Conservation (phyloP, 2,797 vertebrate genomes). For the Podarcis siculus region DNA sequence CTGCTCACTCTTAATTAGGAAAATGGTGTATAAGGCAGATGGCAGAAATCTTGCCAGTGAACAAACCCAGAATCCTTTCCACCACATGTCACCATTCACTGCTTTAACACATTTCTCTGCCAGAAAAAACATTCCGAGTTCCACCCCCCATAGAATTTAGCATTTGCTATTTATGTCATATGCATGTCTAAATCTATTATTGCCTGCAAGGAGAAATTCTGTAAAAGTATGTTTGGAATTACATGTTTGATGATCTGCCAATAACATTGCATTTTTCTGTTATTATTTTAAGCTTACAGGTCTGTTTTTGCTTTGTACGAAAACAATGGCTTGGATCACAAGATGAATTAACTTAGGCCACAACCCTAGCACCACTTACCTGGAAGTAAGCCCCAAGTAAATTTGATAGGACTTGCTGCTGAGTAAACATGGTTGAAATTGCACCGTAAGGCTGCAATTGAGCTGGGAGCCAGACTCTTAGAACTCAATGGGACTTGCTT, state of each 20-base stretch:
- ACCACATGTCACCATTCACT: neutral
- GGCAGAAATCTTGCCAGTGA: neutral
- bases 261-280: constrained; percentile 40
- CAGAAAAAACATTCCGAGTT: constrained; percentile 56
- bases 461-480: too few species aligned
- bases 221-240: constrained; percentile 46
- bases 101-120: constrained; percentile 47
- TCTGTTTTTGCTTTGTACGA: neutral
- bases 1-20: neutral
- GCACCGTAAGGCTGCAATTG: too few species aligned
- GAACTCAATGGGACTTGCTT: too few species aligned
- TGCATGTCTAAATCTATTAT: constrained; percentile 45
- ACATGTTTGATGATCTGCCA: constrained; percentile 60
- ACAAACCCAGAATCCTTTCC: neutral
- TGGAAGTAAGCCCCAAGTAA: too few species aligned
- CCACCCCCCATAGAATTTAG: constrained; percentile 40
- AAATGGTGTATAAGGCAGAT: neutral
- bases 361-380: too few species aligned
- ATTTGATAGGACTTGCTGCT: too few species aligned
- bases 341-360: neutral
- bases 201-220: constrained; percentile 61
- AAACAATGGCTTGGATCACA: neutral
- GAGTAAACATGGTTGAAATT: too few species aligned
- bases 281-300: neutral
- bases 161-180: constrained; percentile 48